These are phyloP conservation scores for Agrypnus murinus DNA, from an alignment of 2,888 invertebrate species.

Conservation along the genomic window DNA sequence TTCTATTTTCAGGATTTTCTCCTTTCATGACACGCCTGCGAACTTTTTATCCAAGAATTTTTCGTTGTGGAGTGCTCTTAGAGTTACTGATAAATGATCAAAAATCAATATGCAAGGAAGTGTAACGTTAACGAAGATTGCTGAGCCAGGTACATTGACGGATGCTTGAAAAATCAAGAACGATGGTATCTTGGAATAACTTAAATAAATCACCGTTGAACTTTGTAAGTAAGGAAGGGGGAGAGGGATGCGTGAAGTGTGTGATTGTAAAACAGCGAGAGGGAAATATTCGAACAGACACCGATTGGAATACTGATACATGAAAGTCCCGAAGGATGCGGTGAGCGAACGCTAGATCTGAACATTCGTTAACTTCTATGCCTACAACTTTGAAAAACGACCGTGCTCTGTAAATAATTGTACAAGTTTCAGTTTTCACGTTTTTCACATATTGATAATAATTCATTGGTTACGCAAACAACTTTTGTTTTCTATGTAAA, in stretches of 20 bases:
- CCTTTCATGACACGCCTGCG: background rate
- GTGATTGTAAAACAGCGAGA: constrained; percentile 41
- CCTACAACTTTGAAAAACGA: constrained; percentile 37
- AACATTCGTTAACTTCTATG: constrained; percentile 31
- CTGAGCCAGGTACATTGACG: constrained; percentile 30
- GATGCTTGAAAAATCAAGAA: constrained; percentile 37
- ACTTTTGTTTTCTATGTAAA: too few relatives aligned
- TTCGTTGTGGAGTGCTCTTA: constrained; percentile 24
- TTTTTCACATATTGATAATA: background rate
- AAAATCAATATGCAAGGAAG: constrained; percentile 26
- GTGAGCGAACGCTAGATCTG: constrained; percentile 35
- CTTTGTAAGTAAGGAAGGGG: constrained; percentile 28
- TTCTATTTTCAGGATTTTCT: background rate
- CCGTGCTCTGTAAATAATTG: constrained; percentile 24
- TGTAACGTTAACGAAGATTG: constrained; percentile 31
- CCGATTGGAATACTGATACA: constrained; percentile 41
- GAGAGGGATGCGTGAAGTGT: constrained; percentile 24
- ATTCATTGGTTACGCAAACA: background rate
- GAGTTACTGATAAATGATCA: constrained; percentile 29
- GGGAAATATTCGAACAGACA: constrained; percentile 37
- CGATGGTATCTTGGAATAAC: constrained; percentile 39
- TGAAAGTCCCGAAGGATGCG: constrained; percentile 31
- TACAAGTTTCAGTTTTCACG: background rate
- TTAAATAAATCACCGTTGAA: constrained; percentile 43
- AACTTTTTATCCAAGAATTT: constrained; percentile 4